Conservation (phyloP, 2,888 invertebrate species). For the Nomada fucata region DNA sequence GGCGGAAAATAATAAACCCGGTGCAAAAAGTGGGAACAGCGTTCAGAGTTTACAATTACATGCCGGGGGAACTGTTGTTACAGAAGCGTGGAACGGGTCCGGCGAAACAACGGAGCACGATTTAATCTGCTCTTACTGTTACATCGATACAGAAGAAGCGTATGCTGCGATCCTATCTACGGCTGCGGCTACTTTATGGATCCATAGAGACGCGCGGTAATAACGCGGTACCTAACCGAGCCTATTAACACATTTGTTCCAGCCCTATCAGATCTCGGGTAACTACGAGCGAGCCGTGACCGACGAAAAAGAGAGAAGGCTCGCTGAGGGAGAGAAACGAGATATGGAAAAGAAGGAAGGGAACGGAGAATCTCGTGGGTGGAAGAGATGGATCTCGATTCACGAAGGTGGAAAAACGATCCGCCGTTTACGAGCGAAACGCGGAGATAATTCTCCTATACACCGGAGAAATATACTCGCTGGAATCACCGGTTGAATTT, state of each 20-base stretch:
- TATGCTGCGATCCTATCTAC: slow-evolving; percentile 50
- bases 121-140: slow-evolving; percentile 44
- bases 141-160: slow-evolving; percentile 55
- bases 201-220: slow-evolving; percentile 66
- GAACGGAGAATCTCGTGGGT: slow-evolving; percentile 56
- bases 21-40: neutral
- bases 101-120: slow-evolving; percentile 27
- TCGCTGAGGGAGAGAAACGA: neutral
- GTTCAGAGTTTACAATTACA: slow-evolving; percentile 37
- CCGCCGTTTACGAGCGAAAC: slow-evolving; percentile 44
- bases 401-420: slow-evolving; percentile 49
- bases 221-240: slow-evolving; percentile 65
- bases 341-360: neutral
- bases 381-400: slow-evolving; percentile 59
- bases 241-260: slow-evolving; percentile 76
- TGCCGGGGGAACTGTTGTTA: slow-evolving; percentile 9
- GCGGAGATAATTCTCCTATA: slow-evolving; percentile 37
- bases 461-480: neutral
- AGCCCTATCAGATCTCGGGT: slow-evolving; percentile 65
- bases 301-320: neutral
- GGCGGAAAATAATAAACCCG: slow-evolving; percentile 12
- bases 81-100: slow-evolving; percentile 19
- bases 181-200: slow-evolving; percentile 53
- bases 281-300: slow-evolving; percentile 40
- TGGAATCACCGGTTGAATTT: slow-evolving; percentile 1